Base-by-base conservation (phyloP, 2,888 invertebrate genomes). In the Nemotelus pantherinus region DNA sequence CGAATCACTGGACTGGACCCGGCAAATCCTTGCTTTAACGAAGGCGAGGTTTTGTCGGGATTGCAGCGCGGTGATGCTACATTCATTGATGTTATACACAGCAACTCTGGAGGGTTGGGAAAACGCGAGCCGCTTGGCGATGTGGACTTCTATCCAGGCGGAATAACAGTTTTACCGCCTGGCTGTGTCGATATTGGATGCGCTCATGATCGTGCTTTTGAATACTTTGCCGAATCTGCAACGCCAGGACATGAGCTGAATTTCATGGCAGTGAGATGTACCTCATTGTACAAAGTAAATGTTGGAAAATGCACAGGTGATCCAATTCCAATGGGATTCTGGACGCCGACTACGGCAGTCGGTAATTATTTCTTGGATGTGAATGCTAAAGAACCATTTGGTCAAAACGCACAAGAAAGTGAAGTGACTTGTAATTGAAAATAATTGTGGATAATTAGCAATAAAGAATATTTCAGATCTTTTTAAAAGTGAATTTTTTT, bases 351-450 rank as follows among this genome's bases (percentile, higher is more conserved):
- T 0, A 72, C 79, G 6, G 53, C 83, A 2, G 86, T 84, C 77
- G 87, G 87, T 47, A 86, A 83, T 79, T 86, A 83, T 76, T 87
- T 86, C 77, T 81, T 86, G 77, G 86, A 85, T n/a, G 83, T 87
- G 2, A 83, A 82, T 2, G 53, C 76, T 5, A 64, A 79, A 0
- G 43, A 78, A 3, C 87, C 87, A 1, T 87, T 65, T 75, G 87
- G 87, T 45, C 75, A 72, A 25, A 75, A 81, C 0, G 78, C 43
- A 25, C 25, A 25, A 25, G 25, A 10, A 25, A 25, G 25, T 25
- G 25, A 25, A 25, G 25, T 25, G 25, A 25, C 25, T 25, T 25
- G 25, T 25, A 25, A 25, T 25, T 25, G 25, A 25, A 25, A 25
- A 25, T 25, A 25, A 25, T 25, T 25, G 25, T 25, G 25, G 25